Conservation (phyloP, 2,797 vertebrate species). For the Mallotus villosus region DNA sequence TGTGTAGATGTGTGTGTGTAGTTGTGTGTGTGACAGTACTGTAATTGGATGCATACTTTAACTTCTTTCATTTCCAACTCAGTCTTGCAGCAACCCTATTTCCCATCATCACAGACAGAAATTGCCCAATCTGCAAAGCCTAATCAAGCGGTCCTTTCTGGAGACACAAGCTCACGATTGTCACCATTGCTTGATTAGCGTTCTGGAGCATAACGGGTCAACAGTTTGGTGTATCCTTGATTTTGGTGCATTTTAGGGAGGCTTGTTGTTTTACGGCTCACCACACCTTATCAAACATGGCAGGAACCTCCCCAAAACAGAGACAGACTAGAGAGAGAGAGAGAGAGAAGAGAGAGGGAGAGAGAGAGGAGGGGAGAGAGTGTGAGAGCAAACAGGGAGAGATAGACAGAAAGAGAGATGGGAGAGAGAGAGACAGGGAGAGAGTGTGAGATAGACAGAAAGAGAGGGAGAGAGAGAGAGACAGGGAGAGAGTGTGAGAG, state of each 20-base stretch:
- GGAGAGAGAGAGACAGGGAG: conserved; percentile 32
- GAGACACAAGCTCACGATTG: conserved; percentile 52
- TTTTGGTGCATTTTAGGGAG: conserved; percentile 32
- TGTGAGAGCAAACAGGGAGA: too few relatives aligned
- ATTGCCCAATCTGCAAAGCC: conserved; percentile 62
- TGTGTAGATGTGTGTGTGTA: conserved; percentile 35
- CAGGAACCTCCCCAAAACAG: too few relatives aligned
- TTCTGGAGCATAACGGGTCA: conserved; percentile 55
- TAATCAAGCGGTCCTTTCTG: conserved; percentile 65
- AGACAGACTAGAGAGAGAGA: too few relatives aligned
- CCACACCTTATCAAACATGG: conserved; percentile 16
- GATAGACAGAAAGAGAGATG: too few relatives aligned
- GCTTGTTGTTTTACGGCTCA: conserved; percentile 17
- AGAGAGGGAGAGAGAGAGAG: conserved; percentile 9
- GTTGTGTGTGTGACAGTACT: conserved; percentile 1
- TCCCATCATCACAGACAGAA: conserved; percentile 65
- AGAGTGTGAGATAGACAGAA: conserved; percentile 13
- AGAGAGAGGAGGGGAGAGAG: too few relatives aligned
- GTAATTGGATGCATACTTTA: conserved; percentile 18
- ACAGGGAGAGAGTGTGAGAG: conserved; percentile 29
- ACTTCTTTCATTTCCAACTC: conserved; percentile 8
- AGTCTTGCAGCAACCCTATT: conserved; percentile 59
- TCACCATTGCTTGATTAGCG: conserved; percentile 64
- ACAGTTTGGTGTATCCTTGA: conserved; percentile 44
- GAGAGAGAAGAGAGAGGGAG: too few relatives aligned